Evolutionary conservation across 2,113 vertebrate genomes (phyloP).

Genomic region (Stictonetta naevosa): DNA sequence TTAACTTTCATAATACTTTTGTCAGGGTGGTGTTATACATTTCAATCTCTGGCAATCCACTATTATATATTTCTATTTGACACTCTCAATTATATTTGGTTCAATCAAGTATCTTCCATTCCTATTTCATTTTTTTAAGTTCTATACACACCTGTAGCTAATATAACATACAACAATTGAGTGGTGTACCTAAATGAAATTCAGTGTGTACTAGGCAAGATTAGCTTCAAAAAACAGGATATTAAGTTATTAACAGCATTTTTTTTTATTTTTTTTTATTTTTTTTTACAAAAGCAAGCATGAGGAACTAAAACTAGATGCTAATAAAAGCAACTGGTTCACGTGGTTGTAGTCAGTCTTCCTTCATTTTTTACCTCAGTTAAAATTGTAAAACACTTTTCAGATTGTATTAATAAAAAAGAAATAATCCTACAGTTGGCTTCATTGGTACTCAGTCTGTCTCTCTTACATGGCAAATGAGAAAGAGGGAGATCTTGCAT

Average conservation of each 20-base stretch:
- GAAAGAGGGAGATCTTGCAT: not conserved
- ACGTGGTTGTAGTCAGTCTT: not conserved
- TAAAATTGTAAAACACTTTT: not conserved
- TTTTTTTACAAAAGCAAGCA: not conserved
- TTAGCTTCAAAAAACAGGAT: not conserved
- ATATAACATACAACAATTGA: not conserved
- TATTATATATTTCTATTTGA: not conserved
- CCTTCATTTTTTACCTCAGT: not conserved
- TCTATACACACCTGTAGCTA: not conserved
- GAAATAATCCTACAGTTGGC: not conserved
- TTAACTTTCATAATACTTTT: not conserved
- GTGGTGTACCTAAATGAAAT: not conserved
- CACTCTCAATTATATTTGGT: not conserved
- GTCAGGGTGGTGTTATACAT: not conserved
- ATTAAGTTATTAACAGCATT: not conserved
- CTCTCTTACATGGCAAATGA: not conserved
- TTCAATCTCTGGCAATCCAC: not conserved
- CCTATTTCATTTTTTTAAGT: not conserved
- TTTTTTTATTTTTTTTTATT: too few relatives aligned
- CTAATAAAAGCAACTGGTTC: not conserved
- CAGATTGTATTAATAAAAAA: not conserved
- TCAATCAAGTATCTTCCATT: not conserved
- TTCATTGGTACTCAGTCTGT: fast-evolving
- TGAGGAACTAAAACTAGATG: not conserved
- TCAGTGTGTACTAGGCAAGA: not conserved